Conservation (phyloP, 2,113 vertebrate genomes). For the Garra rufa region DNA sequence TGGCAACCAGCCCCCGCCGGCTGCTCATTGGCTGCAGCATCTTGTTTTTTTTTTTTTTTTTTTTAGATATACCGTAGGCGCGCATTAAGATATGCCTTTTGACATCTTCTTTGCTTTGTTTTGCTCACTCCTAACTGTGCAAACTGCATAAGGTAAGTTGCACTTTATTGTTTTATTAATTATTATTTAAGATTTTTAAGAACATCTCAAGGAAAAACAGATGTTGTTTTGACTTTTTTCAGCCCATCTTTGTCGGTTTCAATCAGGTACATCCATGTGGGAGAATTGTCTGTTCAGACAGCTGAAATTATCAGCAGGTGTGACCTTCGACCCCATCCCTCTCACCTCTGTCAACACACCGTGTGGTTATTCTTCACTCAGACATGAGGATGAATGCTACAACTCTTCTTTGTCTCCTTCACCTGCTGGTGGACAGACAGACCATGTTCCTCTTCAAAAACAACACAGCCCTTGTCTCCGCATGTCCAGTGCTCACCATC, state of each 20-base stretch:
- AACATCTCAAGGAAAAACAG: not conserved
- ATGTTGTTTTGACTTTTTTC: constrained; percentile 13
- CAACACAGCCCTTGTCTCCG: constrained; percentile 32
- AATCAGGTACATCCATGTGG: constrained; percentile 33
- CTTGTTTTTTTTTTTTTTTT: too few relatives aligned
- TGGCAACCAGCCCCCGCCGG: too few relatives aligned
- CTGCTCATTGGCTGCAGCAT: too few relatives aligned
- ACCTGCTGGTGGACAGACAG: constrained; percentile 67
- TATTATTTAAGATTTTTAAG: not conserved
- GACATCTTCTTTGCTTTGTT: not conserved
- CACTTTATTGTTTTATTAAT: not conserved
- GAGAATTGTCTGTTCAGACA: constrained; percentile 35
- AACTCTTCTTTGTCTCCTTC: constrained; percentile 67
- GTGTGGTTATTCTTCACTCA: constrained; percentile 56
- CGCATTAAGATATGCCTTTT: too few relatives aligned
- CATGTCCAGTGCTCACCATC: not conserved
- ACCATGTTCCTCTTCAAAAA: constrained; percentile 50
- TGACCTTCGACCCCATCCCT: constrained; percentile 68
- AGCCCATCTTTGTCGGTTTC: constrained; percentile 13
- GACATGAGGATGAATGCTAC: constrained; percentile 62
- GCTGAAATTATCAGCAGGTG: constrained; percentile 68
- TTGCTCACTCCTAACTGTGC: not conserved
- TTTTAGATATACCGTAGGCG: too few relatives aligned
- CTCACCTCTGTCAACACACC: constrained; percentile 68
- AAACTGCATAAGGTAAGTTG: not conserved